Evolutionary conservation across 2,113 vertebrate species (phyloP).

Genomic region (Serinus canaria): DNA sequence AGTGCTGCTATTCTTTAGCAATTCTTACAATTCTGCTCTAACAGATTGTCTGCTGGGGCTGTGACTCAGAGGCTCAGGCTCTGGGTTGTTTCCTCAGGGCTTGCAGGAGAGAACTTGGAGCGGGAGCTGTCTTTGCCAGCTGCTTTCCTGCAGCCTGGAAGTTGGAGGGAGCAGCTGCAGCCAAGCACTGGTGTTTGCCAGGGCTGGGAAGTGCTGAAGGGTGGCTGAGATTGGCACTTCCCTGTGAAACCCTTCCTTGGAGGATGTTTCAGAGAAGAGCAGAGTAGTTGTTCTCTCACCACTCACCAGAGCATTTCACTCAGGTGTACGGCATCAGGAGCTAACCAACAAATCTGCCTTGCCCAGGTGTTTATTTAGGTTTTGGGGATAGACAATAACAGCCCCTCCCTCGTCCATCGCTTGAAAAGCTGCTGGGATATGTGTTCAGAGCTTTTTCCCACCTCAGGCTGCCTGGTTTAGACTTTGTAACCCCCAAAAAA

Average conservation of each 20-base stretch:
- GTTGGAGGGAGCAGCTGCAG: neutral
- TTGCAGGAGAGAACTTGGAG: neutral
- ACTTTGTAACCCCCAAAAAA: neutral
- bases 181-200: neutral
- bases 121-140: neutral
- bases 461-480: neutral
- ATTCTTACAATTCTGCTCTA: neutral
- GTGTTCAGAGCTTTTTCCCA: neutral
- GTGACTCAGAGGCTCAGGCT: neutral
- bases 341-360: neutral
- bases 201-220: neutral
- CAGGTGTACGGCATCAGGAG: neutral
- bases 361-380: neutral
- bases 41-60: neutral
- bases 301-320: fast-evolving
- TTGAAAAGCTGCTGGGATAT: neutral
- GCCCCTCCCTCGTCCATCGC: neutral
- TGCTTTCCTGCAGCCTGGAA: neutral
- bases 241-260: neutral
- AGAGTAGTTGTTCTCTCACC: neutral
- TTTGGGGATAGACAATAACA: neutral
- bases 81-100: neutral
- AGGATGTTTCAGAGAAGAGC: neutral
- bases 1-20: neutral
- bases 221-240: neutral